phyloP scores from a whole-genome alignment of 2,888 invertebrate species.

The Buathra laborator region DNA sequence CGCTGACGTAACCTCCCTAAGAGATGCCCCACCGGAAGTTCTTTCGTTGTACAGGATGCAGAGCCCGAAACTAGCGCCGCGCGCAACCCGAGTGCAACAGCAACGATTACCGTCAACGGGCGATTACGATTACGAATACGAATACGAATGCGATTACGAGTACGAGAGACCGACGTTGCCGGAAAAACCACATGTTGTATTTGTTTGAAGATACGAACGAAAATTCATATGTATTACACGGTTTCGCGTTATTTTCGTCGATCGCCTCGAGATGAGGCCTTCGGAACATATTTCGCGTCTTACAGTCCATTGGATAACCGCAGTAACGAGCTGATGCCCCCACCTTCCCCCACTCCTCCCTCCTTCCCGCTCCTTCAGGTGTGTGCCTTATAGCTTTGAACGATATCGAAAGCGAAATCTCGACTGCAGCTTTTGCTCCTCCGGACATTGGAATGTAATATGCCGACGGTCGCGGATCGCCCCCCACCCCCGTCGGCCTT shows the following conservation, averaged over 20 bases:
- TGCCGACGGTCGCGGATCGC: neutral
- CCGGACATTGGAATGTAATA: slow-evolving; percentile 64
- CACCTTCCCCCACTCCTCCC: too few species aligned
- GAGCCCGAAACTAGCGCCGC: slow-evolving; percentile 67
- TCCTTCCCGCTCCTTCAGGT: slow-evolving; percentile 19
- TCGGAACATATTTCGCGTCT: slow-evolving; percentile 38
- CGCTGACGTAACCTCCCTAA: slow-evolving; percentile 81
- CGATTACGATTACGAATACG: slow-evolving; percentile 77
- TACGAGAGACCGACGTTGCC: slow-evolving; percentile 76
- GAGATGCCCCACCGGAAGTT: slow-evolving; percentile 80
- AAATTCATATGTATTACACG: neutral
- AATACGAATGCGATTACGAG: slow-evolving; percentile 82
- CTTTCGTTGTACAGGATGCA: slow-evolving; percentile 81
- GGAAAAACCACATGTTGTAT: slow-evolving; percentile 83
- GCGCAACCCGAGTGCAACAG: slow-evolving; percentile 30
- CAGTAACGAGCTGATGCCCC: slow-evolving; percentile 46
- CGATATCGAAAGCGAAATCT: slow-evolving; percentile 60
- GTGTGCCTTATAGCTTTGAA: slow-evolving; percentile 64
- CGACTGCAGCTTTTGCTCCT: slow-evolving; percentile 56
- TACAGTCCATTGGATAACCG: slow-evolving; percentile 55
- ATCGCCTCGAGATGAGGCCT: neutral
- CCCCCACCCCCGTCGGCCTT: neutral
- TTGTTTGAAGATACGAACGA: slow-evolving; percentile 77
- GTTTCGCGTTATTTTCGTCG: slow-evolving; percentile 10
- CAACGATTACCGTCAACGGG: slow-evolving; percentile 46